Percentiles rank a stretch among this genome's conserved stretches.
These are phyloP conservation scores for Thera obeliscata DNA, from an alignment of 2,888 invertebrate species.

Conservation along the genomic window DNA sequence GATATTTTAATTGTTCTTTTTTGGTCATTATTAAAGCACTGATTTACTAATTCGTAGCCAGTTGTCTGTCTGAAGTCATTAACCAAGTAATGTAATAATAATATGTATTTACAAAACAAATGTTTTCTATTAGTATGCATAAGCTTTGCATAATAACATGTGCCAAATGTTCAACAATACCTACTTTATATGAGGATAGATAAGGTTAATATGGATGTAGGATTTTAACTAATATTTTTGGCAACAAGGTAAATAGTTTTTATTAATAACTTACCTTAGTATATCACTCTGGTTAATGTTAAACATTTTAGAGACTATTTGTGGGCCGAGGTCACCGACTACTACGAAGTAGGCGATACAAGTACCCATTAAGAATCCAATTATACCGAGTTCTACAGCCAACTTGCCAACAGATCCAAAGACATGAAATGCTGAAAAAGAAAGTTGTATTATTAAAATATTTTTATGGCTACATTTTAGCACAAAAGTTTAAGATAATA, in stretches of 20 bases:
- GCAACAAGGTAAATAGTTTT: neutral
- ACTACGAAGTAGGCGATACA: conserved; percentile 98
- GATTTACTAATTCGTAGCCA: too few species aligned
- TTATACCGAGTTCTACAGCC: conserved; percentile 95
- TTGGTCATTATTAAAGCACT: too few species aligned
- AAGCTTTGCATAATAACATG: neutral
- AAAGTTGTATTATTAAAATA: neutral
- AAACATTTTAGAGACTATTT: conserved; percentile 92
- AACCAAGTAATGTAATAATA: too few species aligned
- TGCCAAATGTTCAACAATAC: too few species aligned
- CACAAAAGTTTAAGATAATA: too few species aligned
- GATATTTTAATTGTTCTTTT: too few species aligned
- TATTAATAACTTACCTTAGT: conserved; percentile 74
- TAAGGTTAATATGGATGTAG: too few species aligned
- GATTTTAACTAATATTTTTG: neutral
- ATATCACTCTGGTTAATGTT: conserved; percentile 88
- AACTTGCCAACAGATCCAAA: conserved; percentile 97
- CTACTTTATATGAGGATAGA: too few species aligned
- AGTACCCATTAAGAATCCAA: conserved; percentile 96
- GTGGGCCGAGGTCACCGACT: conserved; percentile 98
- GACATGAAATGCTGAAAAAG: conserved; percentile 90
- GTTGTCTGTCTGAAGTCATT: too few species aligned
- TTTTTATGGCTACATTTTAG: too few species aligned
- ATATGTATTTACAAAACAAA: too few species aligned
- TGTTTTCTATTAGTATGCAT: too few species aligned